Evolutionary conservation across 2,888 invertebrate species (phyloP), one percentile per base, ranked within the genome.

Genomic region (Augiades crinisus): DNA sequence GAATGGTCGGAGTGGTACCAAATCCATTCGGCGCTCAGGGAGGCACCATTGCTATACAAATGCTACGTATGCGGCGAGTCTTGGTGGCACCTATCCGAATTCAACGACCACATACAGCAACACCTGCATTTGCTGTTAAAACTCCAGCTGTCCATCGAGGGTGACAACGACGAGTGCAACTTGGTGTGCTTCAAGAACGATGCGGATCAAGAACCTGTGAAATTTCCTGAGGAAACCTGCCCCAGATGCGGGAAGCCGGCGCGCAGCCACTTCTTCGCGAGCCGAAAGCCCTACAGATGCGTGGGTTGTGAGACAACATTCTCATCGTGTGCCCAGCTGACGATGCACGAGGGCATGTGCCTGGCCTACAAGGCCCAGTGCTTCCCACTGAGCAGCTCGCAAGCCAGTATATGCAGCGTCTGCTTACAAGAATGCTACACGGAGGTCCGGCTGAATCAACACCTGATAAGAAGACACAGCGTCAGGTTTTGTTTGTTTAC

Each of bases 1-100:
- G 13, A 43, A 0, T 79, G 77, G 75, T 56, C 56, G 5, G 0
- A 0, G 0, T 78, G 71, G 73, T 47, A 54, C 0, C n/a, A 16
- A 6, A n/a, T 2, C 0, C 19, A 37, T 0, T 50, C 57, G 0
- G 44, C 34, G 0, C n/a, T 27, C 0, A 56, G 67, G 22, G 70
- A 68, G 0, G 13, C 45, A 0, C 78, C 79, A 0, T 10, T 75
- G 0, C 65, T 69, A 10, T 83, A 80, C 44, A 81, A 81, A 56
- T 84, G 84, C 17, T 74, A 73, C 3, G 53, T 74, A 0, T 84
- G 84, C 24, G 10, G 53, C 0, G 12, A 40, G 0, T 72, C 74
- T 0, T 84, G 75, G 73, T 84, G 82, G 82, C 53, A 68, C 5
- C 49, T 76, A 0, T 17, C 54, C 0, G 68, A 69, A 0, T 81